These are phyloP conservation scores for Tipula lateralis DNA, from an alignment of 2,888 invertebrate species.

Conservation along the genomic window DNA sequence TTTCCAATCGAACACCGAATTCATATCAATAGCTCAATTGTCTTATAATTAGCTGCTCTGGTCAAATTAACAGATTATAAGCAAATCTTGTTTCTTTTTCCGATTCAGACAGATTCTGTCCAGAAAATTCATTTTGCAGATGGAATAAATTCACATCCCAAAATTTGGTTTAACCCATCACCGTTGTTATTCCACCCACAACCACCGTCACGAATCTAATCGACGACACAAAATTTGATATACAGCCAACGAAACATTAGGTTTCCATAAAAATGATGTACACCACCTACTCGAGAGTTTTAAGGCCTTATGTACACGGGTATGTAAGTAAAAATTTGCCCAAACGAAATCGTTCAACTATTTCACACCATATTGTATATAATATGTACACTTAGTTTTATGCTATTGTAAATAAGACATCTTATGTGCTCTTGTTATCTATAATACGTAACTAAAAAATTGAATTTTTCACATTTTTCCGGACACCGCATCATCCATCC, in stretches of 20 bases:
- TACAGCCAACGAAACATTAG: not conserved
- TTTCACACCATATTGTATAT: not conserved
- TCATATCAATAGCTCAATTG: no score
- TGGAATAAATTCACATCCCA: no score
- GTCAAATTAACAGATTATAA: no score
- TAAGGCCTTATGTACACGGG: not conserved
- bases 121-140: no score
- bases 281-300: not conserved
- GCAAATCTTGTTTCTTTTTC: no score
- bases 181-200: no score
- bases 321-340: not conserved
- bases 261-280: not conserved
- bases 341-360: not conserved
- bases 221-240: not conserved
- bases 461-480: not conserved
- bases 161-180: no score
- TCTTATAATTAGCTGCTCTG: no score
- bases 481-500: no score
- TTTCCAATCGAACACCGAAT: no score
- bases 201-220: not conserved
- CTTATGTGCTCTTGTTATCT: not conserved
- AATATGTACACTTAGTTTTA: not conserved
- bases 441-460: not conserved
- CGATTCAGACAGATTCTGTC: no score
- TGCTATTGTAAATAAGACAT: not conserved